Conservation (phyloP, 2,888 invertebrate species). For the Leptarthrus brevirostris region DNA sequence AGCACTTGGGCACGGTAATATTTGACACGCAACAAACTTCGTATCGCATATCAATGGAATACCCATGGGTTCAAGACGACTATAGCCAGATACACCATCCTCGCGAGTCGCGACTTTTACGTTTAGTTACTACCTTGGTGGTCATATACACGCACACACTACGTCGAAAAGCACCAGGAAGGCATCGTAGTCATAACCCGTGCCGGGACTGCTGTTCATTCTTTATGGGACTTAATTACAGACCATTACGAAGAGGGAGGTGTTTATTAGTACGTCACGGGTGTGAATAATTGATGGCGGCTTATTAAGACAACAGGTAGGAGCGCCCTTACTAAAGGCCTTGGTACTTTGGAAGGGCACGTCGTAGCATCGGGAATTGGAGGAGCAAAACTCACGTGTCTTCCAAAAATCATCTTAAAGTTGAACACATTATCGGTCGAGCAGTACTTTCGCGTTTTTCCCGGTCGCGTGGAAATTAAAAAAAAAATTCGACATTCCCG, state of each 20-base stretch:
- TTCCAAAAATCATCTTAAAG: background rate
- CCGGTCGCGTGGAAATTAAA: background rate
- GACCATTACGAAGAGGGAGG: slow-evolving; percentile 57
- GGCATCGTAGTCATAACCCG: slow-evolving; percentile 49
- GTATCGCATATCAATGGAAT: slow-evolving; percentile 42
- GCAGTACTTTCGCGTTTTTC: background rate
- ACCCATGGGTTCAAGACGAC: slow-evolving; percentile 12
- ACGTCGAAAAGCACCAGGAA: slow-evolving; percentile 3
- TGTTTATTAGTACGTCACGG: slow-evolving; percentile 58
- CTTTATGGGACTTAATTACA: slow-evolving; percentile 57
- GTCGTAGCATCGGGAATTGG: background rate
- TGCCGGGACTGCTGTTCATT: slow-evolving; percentile 56
- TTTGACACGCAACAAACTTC: slow-evolving; percentile 46
- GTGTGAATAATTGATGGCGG: slow-evolving; percentile 49
- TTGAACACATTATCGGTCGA: background rate
- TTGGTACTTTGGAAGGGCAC: background rate
- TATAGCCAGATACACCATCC: background rate
- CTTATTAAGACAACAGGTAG: slow-evolving; percentile 41
- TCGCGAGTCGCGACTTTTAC: slow-evolving; percentile 19
- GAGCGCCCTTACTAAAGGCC: background rate
- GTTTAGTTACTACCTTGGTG: background rate
- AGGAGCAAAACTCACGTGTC: background rate
- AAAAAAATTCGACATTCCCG: slow-evolving; percentile 7
- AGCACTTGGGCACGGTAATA: slow-evolving; percentile 7
- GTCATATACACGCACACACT: background rate